Evolutionary conservation across 2,888 invertebrate genomes (phyloP).

Genomic region (Entomobrya multifasciata): DNA sequence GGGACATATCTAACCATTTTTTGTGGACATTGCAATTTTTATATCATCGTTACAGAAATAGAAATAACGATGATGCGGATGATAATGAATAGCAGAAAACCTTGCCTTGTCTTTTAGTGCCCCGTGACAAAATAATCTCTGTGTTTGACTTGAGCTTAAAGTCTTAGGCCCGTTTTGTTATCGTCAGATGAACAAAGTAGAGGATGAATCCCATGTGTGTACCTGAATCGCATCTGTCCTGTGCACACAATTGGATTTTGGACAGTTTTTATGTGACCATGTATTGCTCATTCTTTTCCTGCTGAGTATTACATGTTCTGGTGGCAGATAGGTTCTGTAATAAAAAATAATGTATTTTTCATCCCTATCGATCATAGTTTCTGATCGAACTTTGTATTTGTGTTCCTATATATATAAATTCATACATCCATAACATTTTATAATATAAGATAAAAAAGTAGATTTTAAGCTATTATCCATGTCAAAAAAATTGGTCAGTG

Average conservation of each 20-base stretch:
- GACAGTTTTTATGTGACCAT: background rate
- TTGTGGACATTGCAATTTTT: background rate
- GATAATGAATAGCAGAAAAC: conserved; percentile 23
- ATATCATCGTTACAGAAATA: background rate
- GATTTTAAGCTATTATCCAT: background rate
- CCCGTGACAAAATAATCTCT: conserved; percentile 46
- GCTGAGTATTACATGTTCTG: background rate
- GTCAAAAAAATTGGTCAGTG: background rate
- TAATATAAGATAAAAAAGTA: too few relatives aligned
- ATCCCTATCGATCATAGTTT: conserved; percentile 41
- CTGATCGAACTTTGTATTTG: conserved; percentile 2
- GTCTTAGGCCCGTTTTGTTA: conserved; percentile 17
- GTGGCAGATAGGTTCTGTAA: background rate
- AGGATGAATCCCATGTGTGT: too few relatives aligned
- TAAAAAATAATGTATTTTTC: conserved; percentile 1
- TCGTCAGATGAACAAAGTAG: background rate
- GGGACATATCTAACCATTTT: background rate
- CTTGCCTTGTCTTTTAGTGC: conserved; percentile 29
- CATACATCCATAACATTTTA: too few relatives aligned
- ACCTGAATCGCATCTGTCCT: conserved; percentile 22
- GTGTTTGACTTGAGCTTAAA: conserved; percentile 51
- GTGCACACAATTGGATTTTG: background rate
- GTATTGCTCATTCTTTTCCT: background rate
- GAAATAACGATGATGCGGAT: background rate
- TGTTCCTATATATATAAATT: too few relatives aligned